A percentile compares a stretch with the other conserved stretches of the same genome.
Evolutionary conservation across 2,888 invertebrate species (phyloP).

Genomic region (Apodemia zela): DNA sequence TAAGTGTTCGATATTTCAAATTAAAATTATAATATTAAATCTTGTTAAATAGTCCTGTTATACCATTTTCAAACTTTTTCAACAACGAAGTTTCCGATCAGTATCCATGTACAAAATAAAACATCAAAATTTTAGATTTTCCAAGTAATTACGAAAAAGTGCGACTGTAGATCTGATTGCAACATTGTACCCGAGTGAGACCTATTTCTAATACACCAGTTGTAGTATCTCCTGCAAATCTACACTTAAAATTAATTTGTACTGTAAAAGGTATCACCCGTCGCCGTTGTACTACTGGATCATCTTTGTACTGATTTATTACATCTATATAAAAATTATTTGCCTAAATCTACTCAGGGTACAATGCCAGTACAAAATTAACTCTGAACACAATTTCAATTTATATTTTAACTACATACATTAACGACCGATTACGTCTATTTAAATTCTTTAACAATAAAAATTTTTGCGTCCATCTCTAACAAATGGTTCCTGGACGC

Average conservation of each 20-base stretch:
- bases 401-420: slow-evolving; percentile 67
- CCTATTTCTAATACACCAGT: slow-evolving; percentile 42
- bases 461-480: slow-evolving; percentile 49
- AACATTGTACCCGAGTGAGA: slow-evolving; percentile 68
- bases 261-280: slow-evolving; percentile 66
- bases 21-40: no score
- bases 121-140: not conserved
- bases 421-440: slow-evolving; percentile 40
- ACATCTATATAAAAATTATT: slow-evolving; percentile 40
- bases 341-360: slow-evolving; percentile 56
- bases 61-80: no score
- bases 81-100: slow-evolving; percentile 1
- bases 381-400: slow-evolving; percentile 72
- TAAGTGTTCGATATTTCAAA: no score
- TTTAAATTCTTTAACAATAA: slow-evolving; percentile 51
- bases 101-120: not conserved
- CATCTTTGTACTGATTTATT: slow-evolving; percentile 63
- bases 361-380: slow-evolving; percentile 59
- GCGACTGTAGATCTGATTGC: slow-evolving; percentile 65
- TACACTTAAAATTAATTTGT: slow-evolving; percentile 76
- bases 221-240: slow-evolving; percentile 48
- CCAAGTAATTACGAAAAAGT: slow-evolving; percentile 36
- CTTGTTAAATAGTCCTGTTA: no score
- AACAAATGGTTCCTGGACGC: slow-evolving; percentile 52
- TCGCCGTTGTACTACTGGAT: slow-evolving; percentile 61